phyloP scores from a whole-genome alignment of 2,888 invertebrate species.

The Cheilosia variabilis region DNA sequence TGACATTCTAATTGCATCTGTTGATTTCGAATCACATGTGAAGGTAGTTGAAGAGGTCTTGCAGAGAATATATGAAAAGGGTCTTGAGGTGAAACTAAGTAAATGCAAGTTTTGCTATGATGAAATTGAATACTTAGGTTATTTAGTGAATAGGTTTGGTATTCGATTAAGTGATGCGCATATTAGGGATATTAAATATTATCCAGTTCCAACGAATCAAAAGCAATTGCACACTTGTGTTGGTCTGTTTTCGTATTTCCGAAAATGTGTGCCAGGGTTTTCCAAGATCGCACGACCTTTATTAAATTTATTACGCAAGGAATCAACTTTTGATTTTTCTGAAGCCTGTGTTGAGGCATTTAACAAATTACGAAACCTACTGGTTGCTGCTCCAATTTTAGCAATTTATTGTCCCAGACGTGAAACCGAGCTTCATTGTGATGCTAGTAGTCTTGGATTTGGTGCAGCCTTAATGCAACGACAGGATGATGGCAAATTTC shows the following conservation, averaged over 20 bases:
- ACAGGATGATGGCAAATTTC: constrained; percentile 76
- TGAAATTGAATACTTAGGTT: constrained; percentile 48
- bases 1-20: constrained; percentile 52
- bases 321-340: constrained; percentile 35
- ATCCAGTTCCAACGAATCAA: constrained; percentile 49
- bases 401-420: constrained; percentile 77
- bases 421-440: constrained; percentile 77
- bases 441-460: constrained; percentile 77
- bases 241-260: constrained; percentile 63
- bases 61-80: constrained; percentile 11
- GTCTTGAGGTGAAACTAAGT: constrained; percentile 16
- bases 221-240: constrained; percentile 40
- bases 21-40: constrained; percentile 37
- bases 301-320: constrained; percentile 15
- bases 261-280: constrained; percentile 42
- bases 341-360: constrained; percentile 30
- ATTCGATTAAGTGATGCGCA: constrained; percentile 35
- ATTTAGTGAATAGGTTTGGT: constrained; percentile 24
- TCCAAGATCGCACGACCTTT: constrained; percentile 28
- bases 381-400: constrained; percentile 71
- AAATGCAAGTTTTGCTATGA: constrained; percentile 24
- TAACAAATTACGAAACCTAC: constrained; percentile 1
- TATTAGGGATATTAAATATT: constrained; percentile 33
- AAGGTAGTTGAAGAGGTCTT: constrained; percentile 31
- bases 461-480: constrained; percentile 77